These are phyloP conservation scores for Mycteria americana DNA, from an alignment of 2,797 vertebrate species.

Conservation along the genomic window DNA sequence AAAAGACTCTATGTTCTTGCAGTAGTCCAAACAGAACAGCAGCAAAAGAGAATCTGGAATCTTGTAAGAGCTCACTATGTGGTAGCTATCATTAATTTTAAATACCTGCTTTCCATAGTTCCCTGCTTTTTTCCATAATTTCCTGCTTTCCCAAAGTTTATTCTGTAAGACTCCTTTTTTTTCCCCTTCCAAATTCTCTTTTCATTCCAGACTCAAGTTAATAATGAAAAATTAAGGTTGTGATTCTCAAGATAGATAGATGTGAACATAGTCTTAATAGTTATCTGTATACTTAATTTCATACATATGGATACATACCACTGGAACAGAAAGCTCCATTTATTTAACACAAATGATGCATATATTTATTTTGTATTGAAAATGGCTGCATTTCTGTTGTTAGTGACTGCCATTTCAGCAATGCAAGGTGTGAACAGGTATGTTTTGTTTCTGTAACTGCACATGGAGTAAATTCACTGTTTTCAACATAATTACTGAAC, in stretches of 20 bases:
- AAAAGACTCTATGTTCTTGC: neutral
- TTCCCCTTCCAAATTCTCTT: neutral
- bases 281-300: neutral
- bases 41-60: neutral
- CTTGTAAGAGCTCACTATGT: neutral
- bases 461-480: conserved; percentile 5
- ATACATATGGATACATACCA: neutral
- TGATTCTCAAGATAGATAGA: neutral
- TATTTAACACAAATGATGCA: neutral
- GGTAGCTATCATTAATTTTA: neutral
- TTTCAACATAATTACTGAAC: conserved; percentile 55
- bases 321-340: neutral
- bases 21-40: neutral
- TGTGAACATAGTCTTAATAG: neutral
- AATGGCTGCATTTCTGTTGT: neutral
- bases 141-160: neutral
- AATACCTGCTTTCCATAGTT: neutral
- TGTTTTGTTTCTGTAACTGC: neutral
- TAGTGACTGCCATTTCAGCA: neutral
- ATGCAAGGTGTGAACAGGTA: neutral
- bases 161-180: neutral
- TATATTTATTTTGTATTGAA: neutral
- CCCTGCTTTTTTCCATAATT: neutral
- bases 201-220: neutral
- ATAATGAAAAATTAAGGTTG: neutral